A percentile compares a stretch with the other conserved stretches of the same genome.
phyloP scores from a whole-genome alignment of 2,797 vertebrate genomes.

The Adelosebastes latens region DNA sequence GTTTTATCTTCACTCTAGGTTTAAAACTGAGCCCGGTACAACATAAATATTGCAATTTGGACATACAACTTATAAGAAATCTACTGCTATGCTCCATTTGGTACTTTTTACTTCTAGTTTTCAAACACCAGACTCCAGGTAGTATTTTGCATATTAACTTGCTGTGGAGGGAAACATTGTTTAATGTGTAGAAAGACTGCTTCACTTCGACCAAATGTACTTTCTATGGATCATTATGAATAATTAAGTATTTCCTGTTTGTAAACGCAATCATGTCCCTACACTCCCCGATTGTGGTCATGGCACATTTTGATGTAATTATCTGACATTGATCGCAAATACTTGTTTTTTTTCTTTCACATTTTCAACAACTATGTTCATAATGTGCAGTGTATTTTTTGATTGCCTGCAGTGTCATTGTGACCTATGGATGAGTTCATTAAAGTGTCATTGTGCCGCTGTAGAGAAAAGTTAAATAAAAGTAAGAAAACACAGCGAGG shows the following conservation, averaged over 20 bases:
- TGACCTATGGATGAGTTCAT: conserved; percentile 25
- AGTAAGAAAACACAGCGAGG: conserved; percentile 34
- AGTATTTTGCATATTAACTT: conserved; percentile 5
- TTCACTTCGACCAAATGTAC: neutral
- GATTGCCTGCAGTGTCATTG: neutral
- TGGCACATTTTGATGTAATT: conserved; percentile 1
- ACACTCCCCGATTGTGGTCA: neutral
- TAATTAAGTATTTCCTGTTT: conserved; percentile 41
- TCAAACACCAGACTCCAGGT: neutral
- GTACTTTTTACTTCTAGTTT: conserved; percentile 12
- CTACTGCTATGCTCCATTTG: neutral
- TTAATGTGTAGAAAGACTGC: neutral
- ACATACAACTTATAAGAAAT: neutral
- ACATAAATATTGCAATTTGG: too few species aligned
- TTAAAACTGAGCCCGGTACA: too few species aligned
- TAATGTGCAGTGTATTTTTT: neutral
- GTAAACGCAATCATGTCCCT: neutral
- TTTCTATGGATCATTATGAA: conserved; percentile 12
- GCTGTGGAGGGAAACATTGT: neutral
- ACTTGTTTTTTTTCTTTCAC: neutral
- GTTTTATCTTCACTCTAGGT: too few species aligned
- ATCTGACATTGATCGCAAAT: conserved; percentile 7
- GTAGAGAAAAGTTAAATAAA: conserved; percentile 57
- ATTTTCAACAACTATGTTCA: neutral
- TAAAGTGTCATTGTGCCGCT: conserved; percentile 8